A percentile compares a stretch with the other conserved stretches of the same genome.
phyloP scores from a whole-genome alignment of 2,888 invertebrate species.

The Spialia ferax region DNA sequence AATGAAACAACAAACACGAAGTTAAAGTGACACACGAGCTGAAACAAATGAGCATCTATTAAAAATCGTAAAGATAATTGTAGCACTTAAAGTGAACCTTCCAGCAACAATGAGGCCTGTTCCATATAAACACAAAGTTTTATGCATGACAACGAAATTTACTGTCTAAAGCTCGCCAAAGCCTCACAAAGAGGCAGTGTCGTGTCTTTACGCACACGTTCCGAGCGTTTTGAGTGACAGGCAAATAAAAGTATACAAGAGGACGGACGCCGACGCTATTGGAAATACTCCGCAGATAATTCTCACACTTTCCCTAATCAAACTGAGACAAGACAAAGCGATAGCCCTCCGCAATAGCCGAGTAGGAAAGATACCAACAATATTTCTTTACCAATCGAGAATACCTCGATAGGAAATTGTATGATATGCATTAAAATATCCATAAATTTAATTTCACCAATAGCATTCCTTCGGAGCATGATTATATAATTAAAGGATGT shows the following conservation, averaged over 20 bases:
- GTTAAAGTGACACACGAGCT: conserved; percentile 31
- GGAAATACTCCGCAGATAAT: conserved; percentile 52
- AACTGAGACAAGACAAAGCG: conserved; percentile 52
- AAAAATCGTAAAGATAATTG: conserved; percentile 57
- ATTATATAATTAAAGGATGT: conserved; percentile 7
- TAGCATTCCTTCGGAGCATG: neutral
- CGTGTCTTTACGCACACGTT: conserved; percentile 67
- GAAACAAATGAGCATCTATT: conserved; percentile 47
- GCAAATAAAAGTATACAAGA: conserved; percentile 79
- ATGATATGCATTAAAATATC: conserved; percentile 10
- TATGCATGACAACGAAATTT: conserved; percentile 82
- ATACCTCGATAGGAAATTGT: neutral
- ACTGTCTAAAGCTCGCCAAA: conserved; percentile 72
- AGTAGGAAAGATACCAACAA: conserved; percentile 14
- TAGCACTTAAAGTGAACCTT: conserved; percentile 46
- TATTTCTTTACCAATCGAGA: conserved; percentile 23
- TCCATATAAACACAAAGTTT: conserved; percentile 70
- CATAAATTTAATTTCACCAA: conserved; percentile 7
- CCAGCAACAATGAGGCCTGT: conserved; percentile 53
- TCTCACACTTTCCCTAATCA: conserved; percentile 71
- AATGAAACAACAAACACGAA: conserved; percentile 16
- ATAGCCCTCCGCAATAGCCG: conserved; percentile 39
- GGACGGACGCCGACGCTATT: conserved; percentile 55
- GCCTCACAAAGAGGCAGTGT: conserved; percentile 76
- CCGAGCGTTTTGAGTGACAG: conserved; percentile 77